Evolutionary conservation across 2,113 vertebrate species (phyloP), one percentile per base, ranked within the genome.

Genomic region (Fregata magnificens): DNA sequence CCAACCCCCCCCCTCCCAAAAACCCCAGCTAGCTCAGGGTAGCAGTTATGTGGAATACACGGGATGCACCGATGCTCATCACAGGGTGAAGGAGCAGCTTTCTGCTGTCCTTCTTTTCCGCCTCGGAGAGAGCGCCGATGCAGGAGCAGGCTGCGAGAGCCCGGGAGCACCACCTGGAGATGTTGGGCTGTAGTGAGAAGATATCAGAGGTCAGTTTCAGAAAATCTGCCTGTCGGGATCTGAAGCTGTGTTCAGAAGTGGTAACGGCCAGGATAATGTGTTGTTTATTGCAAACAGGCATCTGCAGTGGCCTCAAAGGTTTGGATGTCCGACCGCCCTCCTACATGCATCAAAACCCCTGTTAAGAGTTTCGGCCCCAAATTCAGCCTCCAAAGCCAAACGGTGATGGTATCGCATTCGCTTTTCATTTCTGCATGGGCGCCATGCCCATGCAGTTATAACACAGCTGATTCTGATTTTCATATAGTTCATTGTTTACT

Each of bases 401-500:
- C 3, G 5, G 58, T 44, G 85, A 93, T 97, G 92, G 80, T 94
- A 93, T 95, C 88, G 20, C 94, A 94, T 89, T 96, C 50, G 36
- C 86, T 96, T 97, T 87, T 97, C 82, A 92, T 95, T 97, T 95
- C 82, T 93, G 14, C 0, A 1, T 95, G 77, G 94, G 96, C 91
- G 86, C 49, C 0, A 22, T 95, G 93, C 94, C 95, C 11, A 11
- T 71, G 71, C 78, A 86, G 80, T 92, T 92, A 90, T 62, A 95
- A 78, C 81, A 82, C 97, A 97, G 95, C 90, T 94, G 96, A 97
- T 77, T 87, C 92, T 97, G 85, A 96, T 97, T 97, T 94, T 96
- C 88, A 58, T 86, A 78, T 96, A 93, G 94, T 92, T 97, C 93
- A 96, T 95, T 97, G 95, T 97, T 97, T 97, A 97, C 95, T 96